A percentile compares a stretch with the other conserved stretches of the same genome.
Evolutionary conservation across 2,797 vertebrate species (phyloP).

Genomic region (Enteromius unitaeniatus): DNA sequence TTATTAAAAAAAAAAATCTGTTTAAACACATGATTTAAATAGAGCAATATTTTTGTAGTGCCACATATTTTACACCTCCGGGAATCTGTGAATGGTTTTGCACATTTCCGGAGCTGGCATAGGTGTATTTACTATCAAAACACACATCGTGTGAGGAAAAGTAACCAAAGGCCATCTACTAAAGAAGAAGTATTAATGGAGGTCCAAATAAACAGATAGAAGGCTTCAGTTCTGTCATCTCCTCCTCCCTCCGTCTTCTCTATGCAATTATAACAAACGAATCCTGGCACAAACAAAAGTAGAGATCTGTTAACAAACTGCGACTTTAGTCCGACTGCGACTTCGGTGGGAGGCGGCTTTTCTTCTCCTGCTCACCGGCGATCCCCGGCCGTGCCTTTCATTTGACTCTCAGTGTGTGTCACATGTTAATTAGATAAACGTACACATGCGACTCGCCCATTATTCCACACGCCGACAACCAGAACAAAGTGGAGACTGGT

Average conservation of each 20-base stretch:
- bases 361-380: constrained; percentile 63
- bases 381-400: constrained; percentile 77
- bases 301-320: constrained; percentile 64
- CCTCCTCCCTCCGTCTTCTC: constrained; percentile 30
- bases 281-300: constrained; percentile 59
- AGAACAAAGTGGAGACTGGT: constrained; percentile 57
- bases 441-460: constrained; percentile 54
- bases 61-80: background rate
- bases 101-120: background rate
- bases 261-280: constrained; percentile 35
- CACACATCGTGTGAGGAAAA: background rate
- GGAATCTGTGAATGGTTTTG: background rate
- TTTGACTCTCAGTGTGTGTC: constrained; percentile 78
- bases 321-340: constrained; percentile 60
- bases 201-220: constrained; percentile 13
- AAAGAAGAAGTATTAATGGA: background rate
- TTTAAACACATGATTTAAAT: too few species aligned
- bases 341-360: constrained; percentile 61
- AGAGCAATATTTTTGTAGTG: background rate
- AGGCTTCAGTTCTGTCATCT: constrained; percentile 28
- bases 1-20: too few species aligned
- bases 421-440: constrained; percentile 73
- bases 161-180: background rate
- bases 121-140: background rate
- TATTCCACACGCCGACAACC: constrained; percentile 55